Evolutionary conservation across 2,113 vertebrate genomes (phyloP).

Genomic region (Acinonyx jubatus): DNA sequence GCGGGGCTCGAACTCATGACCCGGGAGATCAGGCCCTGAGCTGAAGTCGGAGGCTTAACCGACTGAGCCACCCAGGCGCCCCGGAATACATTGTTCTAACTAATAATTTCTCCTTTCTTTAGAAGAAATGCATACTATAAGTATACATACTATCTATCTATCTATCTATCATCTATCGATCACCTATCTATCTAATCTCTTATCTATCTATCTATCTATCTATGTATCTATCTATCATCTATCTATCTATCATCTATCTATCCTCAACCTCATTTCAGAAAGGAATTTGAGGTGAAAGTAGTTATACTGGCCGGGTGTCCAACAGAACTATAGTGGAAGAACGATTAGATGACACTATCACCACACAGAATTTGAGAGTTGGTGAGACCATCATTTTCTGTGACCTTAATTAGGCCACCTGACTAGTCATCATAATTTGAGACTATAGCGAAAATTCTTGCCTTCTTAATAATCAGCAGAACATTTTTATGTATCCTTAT

Average conservation of each 20-base stretch:
- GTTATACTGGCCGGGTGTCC: neutral
- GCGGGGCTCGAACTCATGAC: too few species aligned
- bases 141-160: too few species aligned
- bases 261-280: neutral
- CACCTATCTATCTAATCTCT: too few species aligned
- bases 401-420: constrained; percentile 30
- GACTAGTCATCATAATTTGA: neutral
- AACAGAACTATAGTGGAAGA: neutral
- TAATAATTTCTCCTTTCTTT: neutral
- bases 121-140: neutral
- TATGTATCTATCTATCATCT: too few species aligned
- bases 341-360: neutral
- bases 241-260: neutral
- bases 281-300: neutral
- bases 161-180: too few species aligned
- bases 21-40: too few species aligned
- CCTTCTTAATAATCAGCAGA: neutral
- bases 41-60: too few species aligned
- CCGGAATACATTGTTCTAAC: neutral
- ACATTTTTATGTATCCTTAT: neutral
- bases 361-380: neutral
- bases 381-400: neutral
- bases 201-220: too few species aligned
- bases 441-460: neutral
- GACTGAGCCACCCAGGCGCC: too few species aligned